Evolutionary conservation across 2,113 vertebrate species (phyloP).

Genomic region (Pseudopipra pipra): DNA sequence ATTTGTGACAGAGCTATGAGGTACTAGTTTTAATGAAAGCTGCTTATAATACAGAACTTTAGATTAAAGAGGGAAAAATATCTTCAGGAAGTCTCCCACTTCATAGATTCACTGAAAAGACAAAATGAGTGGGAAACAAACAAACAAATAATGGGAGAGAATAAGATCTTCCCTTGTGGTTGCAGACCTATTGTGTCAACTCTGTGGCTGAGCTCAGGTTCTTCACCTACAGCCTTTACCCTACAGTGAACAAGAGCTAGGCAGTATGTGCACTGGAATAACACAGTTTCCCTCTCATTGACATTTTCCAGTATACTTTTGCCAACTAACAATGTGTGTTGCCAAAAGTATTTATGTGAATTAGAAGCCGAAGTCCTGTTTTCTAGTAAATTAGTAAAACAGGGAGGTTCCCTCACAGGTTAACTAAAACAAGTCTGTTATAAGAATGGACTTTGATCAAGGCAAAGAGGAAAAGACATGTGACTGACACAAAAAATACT

Average conservation of each 20-base stretch:
- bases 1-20: neutral
- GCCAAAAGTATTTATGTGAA: neutral
- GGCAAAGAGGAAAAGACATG: neutral
- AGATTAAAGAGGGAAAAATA: neutral
- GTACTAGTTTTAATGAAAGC: neutral
- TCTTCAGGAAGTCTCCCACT: neutral
- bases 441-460: neutral
- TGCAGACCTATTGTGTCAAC: neutral
- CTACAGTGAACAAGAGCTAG: neutral
- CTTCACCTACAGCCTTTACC: neutral
- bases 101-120: neutral
- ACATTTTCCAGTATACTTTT: accelerated
- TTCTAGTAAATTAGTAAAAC: neutral
- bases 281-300: accelerated
- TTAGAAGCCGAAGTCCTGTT: neutral
- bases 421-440: neutral
- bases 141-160: neutral
- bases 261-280: neutral
- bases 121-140: neutral
- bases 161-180: neutral
- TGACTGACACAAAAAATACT: neutral
- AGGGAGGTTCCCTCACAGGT: neutral
- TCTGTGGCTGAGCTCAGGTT: neutral
- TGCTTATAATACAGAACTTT: neutral
- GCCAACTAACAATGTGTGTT: neutral